Base-by-base conservation (phyloP, 2,888 invertebrate species). In the Petrolisthes manimaculis region DNA sequence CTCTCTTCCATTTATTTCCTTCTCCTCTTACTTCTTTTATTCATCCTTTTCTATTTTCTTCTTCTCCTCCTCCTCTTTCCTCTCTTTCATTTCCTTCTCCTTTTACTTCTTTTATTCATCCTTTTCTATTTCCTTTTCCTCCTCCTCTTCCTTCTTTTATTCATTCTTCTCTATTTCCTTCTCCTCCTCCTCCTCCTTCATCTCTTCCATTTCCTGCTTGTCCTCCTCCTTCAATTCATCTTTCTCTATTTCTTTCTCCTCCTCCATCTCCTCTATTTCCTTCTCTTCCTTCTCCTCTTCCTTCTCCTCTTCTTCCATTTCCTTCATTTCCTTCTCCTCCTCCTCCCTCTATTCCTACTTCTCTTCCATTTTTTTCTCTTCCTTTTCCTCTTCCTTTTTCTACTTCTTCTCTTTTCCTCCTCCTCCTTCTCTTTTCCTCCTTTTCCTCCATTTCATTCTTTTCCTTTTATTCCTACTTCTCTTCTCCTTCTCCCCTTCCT, bases 331-430 rank as follows among this genome's bases (percentile, higher is more conserved):
- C 18, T 67, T 67, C 18, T 18, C 3, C 8, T 18, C 4, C 51
- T 77, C 5, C 37, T 5, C n/a, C 14, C 54, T 79, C n/a, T 2
- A 5, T 54, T 24, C 54, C n/a, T 14, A 12, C 54, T 9, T 54
- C n/a, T 78, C 53, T 78, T 78, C 53, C 78, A 5, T 21, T n/a
- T n/a, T n/a, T 55, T 24, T 67, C 82, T 51, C 18, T 69, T 69
- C 21, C 69, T 51, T 51, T 2, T 21, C 69, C 51, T 69, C 56
- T 24, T 67, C 67, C 81, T 5, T 37, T 82, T 37, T 24, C 61
- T 37, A 67, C n/a, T 18, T 37, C 53, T 21, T 54, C 21, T 24
- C 37, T 51, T 78, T n/a, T 6, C 18, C 14, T 9, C 18, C 5
- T 6, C 4, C 0, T 12, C 37, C 37, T 18, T 9, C 18, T 4